Percentiles rank a stretch among this genome's conserved stretches.
Evolutionary conservation across 2,888 invertebrate genomes (phyloP).

Genomic region (Nephrotoma flavescens): DNA sequence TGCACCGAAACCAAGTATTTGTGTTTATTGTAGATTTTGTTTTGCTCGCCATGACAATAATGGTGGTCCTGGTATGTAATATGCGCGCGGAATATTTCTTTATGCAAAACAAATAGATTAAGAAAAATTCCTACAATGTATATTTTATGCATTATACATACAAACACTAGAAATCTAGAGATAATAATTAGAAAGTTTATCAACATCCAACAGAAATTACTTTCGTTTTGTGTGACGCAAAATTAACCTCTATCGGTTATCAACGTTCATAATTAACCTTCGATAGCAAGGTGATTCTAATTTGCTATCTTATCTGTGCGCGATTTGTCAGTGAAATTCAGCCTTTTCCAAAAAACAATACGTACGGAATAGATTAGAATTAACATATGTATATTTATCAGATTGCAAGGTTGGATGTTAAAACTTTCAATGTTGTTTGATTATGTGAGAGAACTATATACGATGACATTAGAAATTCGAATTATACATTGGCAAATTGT

Average conservation of each 20-base stretch:
- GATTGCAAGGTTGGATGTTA: neutral
- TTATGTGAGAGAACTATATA: no score
- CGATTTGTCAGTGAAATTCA: neutral
- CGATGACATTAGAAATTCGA: no score
- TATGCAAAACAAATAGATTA: no score
- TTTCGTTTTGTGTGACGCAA: neutral
- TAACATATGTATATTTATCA: neutral
- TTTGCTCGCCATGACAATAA: no score
- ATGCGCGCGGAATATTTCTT: neutral
- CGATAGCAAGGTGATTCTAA: neutral
- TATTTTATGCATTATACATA: no score
- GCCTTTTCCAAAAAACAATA: neutral
- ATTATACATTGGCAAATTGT: no score
- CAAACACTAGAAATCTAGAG: no score
- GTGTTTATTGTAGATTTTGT: no score
- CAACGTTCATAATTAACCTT: neutral
- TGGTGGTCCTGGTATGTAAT: neutral
- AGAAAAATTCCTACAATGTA: no score
- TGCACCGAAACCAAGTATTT: neutral
- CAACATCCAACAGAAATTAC: neutral
- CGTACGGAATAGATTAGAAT: neutral
- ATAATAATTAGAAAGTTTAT: no score
- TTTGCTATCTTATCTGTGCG: neutral
- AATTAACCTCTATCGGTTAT: neutral
- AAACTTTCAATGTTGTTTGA: no score